Evolutionary conservation across 2,888 invertebrate species (phyloP).

Genomic region (Glomeris marginata): DNA sequence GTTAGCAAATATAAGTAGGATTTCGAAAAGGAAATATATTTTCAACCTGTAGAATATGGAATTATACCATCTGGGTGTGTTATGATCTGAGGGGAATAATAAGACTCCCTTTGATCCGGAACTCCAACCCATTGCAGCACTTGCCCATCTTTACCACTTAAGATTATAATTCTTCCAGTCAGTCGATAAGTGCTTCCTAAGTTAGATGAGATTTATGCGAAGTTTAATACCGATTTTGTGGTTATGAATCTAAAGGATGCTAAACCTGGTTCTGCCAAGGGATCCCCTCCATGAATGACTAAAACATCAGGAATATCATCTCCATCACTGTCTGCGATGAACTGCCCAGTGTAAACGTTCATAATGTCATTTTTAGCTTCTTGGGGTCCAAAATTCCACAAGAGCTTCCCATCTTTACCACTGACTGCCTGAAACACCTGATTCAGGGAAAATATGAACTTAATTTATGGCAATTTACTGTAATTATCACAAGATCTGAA

Average conservation of each 20-base stretch:
- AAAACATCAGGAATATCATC: slow-evolving; percentile 55
- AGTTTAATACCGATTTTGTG: neutral
- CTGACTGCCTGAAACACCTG: slow-evolving; percentile 43
- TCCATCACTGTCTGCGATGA: slow-evolving; percentile 49
- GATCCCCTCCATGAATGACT: slow-evolving; percentile 45
- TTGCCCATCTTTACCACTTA: slow-evolving; percentile 53
- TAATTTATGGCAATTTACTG: too few relatives aligned
- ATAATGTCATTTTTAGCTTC: slow-evolving; percentile 36
- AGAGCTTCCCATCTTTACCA: slow-evolving; percentile 45
- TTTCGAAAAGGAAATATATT: neutral
- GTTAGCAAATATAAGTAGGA: slow-evolving; percentile 10
- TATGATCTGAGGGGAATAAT: slow-evolving; percentile 53
- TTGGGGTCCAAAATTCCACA: slow-evolving; percentile 44
- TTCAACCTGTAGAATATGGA: neutral
- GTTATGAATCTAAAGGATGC: too few relatives aligned
- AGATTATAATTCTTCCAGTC: slow-evolving; percentile 47
- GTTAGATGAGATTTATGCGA: too few relatives aligned
- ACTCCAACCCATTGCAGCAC: slow-evolving; percentile 45
- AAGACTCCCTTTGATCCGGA: slow-evolving; percentile 49
- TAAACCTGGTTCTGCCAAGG: slow-evolving; percentile 33
- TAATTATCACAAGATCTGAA: too few relatives aligned
- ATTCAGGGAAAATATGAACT: neutral
- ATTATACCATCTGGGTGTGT: slow-evolving; percentile 37
- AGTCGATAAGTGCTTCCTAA: slow-evolving; percentile 32
- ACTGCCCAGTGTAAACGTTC: slow-evolving; percentile 50